Percentiles rank a stretch among this genome's conserved stretches.
Conservation (phyloP, 1,140 invertebrate genomes). For the Choristoneura fumiferana region DNA sequence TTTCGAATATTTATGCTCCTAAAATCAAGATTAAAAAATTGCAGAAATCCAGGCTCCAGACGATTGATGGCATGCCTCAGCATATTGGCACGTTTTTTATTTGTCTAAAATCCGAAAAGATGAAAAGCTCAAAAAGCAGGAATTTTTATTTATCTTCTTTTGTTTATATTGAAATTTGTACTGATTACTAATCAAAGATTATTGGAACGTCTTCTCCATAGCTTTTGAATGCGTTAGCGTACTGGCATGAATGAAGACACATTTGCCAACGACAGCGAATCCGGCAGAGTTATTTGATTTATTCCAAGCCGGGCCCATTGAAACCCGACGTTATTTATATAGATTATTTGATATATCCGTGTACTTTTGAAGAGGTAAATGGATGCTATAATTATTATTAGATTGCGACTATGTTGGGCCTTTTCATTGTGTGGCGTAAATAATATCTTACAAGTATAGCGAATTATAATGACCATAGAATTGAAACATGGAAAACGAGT, state of each 20-base stretch:
- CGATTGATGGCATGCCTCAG: no score
- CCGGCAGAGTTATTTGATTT: conserved; percentile 68
- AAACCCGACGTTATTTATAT: conserved; percentile 51
- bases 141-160: no score
- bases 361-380: conserved; percentile 1
- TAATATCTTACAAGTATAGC: no score
- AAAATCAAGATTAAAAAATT: no score
- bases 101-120: no score
- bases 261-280: conserved; percentile 69
- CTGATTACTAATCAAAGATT: conserved; percentile 5
- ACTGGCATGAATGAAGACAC: conserved; percentile 71
- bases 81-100: background rate
- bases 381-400: background rate
- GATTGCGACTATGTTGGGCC: background rate
- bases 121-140: no score
- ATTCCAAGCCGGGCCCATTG: conserved; percentile 61
- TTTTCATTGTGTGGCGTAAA: no score
- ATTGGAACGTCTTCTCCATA: conserved; percentile 35
- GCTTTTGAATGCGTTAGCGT: conserved; percentile 33
- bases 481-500: no score
- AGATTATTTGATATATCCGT: conserved; percentile 31
- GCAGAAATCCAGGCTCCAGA: no score
- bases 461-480: no score
- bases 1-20: no score
- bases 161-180: conserved; percentile 16